phyloP scores from a whole-genome alignment of 2,113 vertebrate genomes.

The Cricetomys ansorgei region DNA sequence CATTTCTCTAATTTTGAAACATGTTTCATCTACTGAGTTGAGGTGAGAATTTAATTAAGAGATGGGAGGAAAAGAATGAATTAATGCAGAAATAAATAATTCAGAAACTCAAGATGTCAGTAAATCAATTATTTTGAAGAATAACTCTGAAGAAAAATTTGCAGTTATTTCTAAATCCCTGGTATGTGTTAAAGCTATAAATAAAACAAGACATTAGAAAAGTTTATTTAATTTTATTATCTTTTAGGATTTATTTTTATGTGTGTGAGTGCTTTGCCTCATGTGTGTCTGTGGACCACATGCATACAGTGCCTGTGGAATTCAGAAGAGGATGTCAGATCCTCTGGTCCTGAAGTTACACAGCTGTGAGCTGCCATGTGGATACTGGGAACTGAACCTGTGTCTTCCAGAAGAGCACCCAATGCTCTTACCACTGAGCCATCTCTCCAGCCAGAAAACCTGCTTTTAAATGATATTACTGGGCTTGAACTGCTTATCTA shows the following conservation, averaged over 20 bases:
- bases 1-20: not conserved
- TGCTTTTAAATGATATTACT: not conserved
- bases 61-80: not conserved
- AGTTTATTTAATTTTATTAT: not conserved
- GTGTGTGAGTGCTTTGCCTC: not conserved
- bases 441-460: not conserved
- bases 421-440: not conserved
- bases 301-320: not conserved
- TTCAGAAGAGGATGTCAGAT: not conserved
- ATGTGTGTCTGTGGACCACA: not conserved
- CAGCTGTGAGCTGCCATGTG: not conserved
- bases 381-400: not conserved
- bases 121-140: conserved; percentile 3
- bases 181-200: not conserved
- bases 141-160: not conserved
- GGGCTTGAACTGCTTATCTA: not conserved
- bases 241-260: not conserved
- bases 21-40: not conserved
- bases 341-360: not conserved
- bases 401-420: not conserved
- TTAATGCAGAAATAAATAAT: not conserved
- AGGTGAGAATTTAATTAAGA: not conserved
- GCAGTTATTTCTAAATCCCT: not conserved
- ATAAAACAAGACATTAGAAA: not conserved
- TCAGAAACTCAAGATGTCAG: not conserved